Conservation (phyloP, 2,113 vertebrate genomes). For the Ceuthmochares aereus region DNA sequence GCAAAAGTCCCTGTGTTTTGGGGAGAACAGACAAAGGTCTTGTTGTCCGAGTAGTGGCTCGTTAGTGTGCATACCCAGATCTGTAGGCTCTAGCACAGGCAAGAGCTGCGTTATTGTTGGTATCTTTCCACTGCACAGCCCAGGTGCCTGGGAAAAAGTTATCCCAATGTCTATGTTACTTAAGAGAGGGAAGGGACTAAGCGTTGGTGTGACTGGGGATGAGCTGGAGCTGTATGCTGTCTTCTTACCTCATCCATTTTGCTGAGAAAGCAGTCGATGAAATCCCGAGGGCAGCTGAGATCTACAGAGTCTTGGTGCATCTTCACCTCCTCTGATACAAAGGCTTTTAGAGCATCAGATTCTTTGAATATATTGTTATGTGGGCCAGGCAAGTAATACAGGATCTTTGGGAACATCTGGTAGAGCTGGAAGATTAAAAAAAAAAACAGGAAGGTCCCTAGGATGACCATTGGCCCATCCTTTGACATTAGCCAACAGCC, state of each 20-base stretch:
- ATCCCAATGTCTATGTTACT: not conserved
- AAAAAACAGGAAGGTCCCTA: not conserved
- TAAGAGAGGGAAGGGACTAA: not conserved
- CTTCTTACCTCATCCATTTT: slow-evolving; percentile 78
- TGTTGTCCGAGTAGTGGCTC: not conserved
- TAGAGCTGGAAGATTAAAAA: slow-evolving; percentile 79
- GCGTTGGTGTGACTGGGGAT: not conserved
- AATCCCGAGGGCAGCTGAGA: slow-evolving; percentile 77
- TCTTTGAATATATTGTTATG: slow-evolving; percentile 67
- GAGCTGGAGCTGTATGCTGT: not conserved
- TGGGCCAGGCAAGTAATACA: slow-evolving; percentile 74
- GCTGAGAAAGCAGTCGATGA: slow-evolving; percentile 83
- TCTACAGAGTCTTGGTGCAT: slow-evolving; percentile 77
- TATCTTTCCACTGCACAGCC: not conserved
- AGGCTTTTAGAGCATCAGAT: slow-evolving; percentile 66
- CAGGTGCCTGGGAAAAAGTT: not conserved
- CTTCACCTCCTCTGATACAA: slow-evolving; percentile 72
- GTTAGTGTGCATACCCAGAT: not conserved
- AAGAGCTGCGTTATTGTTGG: not conserved
- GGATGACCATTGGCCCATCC: not conserved
- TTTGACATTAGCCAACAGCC: not conserved
- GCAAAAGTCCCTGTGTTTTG: not conserved
- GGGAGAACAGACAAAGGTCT: not conserved
- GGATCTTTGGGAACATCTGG: slow-evolving; percentile 78
- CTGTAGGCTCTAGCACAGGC: not conserved